phyloP scores from a whole-genome alignment of 1,140 invertebrate species.

The Apis cerana region DNA sequence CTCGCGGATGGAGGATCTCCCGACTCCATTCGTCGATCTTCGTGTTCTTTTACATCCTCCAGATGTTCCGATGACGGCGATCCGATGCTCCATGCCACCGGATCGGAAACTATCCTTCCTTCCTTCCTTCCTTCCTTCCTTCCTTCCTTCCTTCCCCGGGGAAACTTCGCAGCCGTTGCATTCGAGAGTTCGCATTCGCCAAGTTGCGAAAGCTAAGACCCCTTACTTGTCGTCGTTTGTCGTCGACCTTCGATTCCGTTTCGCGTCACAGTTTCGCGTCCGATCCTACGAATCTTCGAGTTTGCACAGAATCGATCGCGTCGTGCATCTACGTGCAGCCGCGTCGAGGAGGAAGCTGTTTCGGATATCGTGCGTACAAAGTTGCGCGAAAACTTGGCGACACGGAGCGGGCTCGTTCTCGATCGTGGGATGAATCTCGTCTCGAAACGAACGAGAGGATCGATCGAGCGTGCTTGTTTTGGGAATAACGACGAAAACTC shows the following conservation, averaged over 20 bases:
- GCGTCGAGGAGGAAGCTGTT: too few species aligned
- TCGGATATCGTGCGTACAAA: too few species aligned
- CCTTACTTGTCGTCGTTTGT: slow-evolving; percentile 27
- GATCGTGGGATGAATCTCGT: neutral
- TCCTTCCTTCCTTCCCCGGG: slow-evolving; percentile 11
- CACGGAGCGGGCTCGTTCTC: too few species aligned
- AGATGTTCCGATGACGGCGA: slow-evolving; percentile 46
- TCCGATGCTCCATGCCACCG: slow-evolving; percentile 32
- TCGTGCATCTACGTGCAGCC: too few species aligned
- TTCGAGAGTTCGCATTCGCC: neutral
- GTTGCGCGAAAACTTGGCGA: too few species aligned
- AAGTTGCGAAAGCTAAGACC: slow-evolving; percentile 36
- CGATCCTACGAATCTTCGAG: neutral
- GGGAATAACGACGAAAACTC: slow-evolving; percentile 26
- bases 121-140: too few species aligned
- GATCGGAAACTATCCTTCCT: slow-evolving; percentile 19
- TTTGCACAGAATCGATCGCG: neutral
- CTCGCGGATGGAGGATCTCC: neutral
- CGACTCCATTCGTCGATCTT: neutral
- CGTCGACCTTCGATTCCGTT: slow-evolving; percentile 38
- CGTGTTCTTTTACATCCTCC: slow-evolving; percentile 28
- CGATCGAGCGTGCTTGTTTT: slow-evolving; percentile 11
- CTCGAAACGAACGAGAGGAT: neutral
- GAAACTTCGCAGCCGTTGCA: slow-evolving; percentile 51
- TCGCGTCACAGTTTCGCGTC: slow-evolving; percentile 3